Evolutionary conservation across 2,113 vertebrate species (phyloP).

Genomic region (Plotosus lineatus): DNA sequence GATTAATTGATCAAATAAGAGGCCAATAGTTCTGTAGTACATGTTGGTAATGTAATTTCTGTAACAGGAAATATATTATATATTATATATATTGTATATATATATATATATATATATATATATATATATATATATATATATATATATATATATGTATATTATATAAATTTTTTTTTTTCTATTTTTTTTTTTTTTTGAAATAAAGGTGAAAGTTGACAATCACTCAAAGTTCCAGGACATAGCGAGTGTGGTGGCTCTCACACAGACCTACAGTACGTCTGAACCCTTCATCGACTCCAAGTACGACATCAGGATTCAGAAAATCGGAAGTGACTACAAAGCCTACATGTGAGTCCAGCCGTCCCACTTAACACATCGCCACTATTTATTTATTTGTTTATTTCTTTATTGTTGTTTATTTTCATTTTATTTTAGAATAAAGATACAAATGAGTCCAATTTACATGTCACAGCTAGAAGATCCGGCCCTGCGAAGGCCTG

Average conservation of each 20-base stretch:
- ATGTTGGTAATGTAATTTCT: neutral
- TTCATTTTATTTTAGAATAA: neutral
- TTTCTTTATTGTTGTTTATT: too few relatives aligned
- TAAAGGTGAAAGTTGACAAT: constrained; percentile 96
- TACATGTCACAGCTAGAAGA: too few relatives aligned
- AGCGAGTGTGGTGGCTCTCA: constrained; percentile 96
- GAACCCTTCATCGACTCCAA: constrained; percentile 97
- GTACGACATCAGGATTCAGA: constrained; percentile 98
- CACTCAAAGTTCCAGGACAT: constrained; percentile 98
- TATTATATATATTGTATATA: too few relatives aligned
- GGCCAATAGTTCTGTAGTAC: neutral
- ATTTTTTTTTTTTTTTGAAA: neutral
- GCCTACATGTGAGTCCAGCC: constrained; percentile 88
- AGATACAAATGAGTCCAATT: too few relatives aligned
- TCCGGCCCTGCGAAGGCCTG: too few relatives aligned
- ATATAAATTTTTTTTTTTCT: too few relatives aligned
- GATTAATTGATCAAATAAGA: neutral
- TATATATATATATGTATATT: too few relatives aligned
- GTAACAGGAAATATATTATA: too few relatives aligned
- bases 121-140: too few relatives aligned
- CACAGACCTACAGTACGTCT: constrained; percentile 95
- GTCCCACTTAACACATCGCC: constrained; percentile 2
- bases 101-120: too few relatives aligned
- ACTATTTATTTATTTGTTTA: too few relatives aligned
- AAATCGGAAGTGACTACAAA: constrained; percentile 95